A percentile compares a stretch with the other conserved stretches of the same genome.
phyloP scores from a whole-genome alignment of 1,140 invertebrate genomes.

The Anastrepha obliqua region DNA sequence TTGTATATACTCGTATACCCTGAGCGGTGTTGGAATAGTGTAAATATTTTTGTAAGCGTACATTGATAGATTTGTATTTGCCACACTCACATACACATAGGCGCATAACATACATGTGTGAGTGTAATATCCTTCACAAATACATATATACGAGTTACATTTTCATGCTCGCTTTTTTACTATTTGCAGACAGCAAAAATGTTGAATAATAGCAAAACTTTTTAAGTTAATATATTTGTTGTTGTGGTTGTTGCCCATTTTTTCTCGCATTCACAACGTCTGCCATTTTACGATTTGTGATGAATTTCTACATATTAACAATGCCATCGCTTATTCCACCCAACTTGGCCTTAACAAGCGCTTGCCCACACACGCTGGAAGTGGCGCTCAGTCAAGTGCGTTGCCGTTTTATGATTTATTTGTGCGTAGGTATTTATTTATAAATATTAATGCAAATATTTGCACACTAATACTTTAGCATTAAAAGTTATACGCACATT shows the following conservation, averaged over 20 bases:
- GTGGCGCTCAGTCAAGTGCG: neutral
- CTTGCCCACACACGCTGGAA: neutral
- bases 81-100: too few species aligned
- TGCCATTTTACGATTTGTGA: slow-evolving; percentile 34
- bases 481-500: neutral
- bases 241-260: neutral
- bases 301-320: slow-evolving; percentile 33
- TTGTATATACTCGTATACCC: neutral
- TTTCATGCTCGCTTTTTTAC: neutral
- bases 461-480: neutral
- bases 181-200: neutral
- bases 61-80: too few species aligned
- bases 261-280: neutral
- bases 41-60: neutral
- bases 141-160: neutral
- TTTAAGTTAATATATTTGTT: neutral
- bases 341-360: slow-evolving; percentile 31
- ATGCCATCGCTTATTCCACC: slow-evolving; percentile 24
- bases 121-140: neutral
- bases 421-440: too few species aligned
- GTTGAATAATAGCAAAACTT: neutral
- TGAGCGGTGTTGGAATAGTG: neutral
- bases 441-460: too few species aligned
- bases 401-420: too few species aligned
- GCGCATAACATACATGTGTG: neutral